Evolutionary conservation across 2,113 vertebrate genomes (phyloP), one percentile per base, ranked within the genome.

Genomic region (Poeciliopsis turrubarensis): DNA sequence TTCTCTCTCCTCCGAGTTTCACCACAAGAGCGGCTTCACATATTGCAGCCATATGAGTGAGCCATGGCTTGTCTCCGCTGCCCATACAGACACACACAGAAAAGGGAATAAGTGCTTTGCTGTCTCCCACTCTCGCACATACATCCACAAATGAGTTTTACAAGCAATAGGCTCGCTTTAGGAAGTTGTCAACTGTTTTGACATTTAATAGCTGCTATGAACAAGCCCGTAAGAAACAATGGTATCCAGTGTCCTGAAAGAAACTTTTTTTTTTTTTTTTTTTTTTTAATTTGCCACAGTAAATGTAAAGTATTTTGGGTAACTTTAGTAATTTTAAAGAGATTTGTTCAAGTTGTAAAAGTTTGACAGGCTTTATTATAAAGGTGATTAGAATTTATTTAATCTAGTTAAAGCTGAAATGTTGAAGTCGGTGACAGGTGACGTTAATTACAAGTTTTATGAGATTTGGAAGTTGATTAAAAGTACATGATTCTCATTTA

Each of bases 31-130:
- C 91, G 85, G 68, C 86, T 92, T 68, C 88, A 93, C 92, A 93
- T 92, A 84, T 93, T 93, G 92, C 90, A 83, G 90, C 92, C 92
- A 92, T 92, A 92, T 93, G 92, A 92, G 79, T 73, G 73, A 84
- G 82, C 79, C 81, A 70, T 60, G 87, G 88, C 82, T 11, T 80
- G 88, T 86, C 86, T 88, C 86, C 73, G 60, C 70, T 31, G 66
- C 68, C 60, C 80, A 60, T 34, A 75, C 77, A 85, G 60, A 78
- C 63, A 64, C 76, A 68, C 31, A 31, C 69, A 69, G 63, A 73
- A 72, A 79, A 70, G 71, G 72, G 68, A 72, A 90, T 83, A 87
- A 83, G 75, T 60, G 57, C 75, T 78, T 71, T 69, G 79, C 85
- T 86, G 80, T 80, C 83, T 84, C 83, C 47, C 83, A 60, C 82